Conservation (phyloP, 35 echinoderm and acorn worm genomes). For the Ophioderma brevispina region DNA sequence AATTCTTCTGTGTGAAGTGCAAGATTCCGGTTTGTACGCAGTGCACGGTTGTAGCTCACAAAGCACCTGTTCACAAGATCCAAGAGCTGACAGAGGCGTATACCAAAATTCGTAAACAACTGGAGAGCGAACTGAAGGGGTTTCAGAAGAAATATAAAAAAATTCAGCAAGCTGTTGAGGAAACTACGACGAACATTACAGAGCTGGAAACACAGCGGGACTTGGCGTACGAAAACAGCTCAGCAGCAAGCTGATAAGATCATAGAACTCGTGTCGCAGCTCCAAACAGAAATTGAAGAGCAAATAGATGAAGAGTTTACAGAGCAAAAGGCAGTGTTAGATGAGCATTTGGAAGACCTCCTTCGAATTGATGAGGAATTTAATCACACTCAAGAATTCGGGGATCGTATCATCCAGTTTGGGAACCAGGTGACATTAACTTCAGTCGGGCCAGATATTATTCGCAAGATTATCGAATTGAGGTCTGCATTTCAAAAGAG, state of each 20-base stretch:
- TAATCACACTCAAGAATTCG: not conserved
- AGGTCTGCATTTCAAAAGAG: not conserved
- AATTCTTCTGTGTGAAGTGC: constrained; percentile 27
- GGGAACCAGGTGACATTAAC: not conserved
- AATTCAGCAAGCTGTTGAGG: constrained; percentile 1
- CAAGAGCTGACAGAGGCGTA: constrained; percentile 13
- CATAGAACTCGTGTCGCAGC: constrained; percentile 4
- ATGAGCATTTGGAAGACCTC: not conserved
- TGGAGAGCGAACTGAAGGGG: not conserved
- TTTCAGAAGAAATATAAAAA: not conserved
- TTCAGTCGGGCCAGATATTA: not conserved
- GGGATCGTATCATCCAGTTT: not conserved
- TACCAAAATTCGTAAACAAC: not conserved
- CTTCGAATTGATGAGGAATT: not conserved
- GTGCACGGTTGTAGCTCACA: constrained; percentile 38
- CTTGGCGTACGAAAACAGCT: not conserved
- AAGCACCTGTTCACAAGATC: constrained; percentile 22
- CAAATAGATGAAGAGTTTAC: not conserved
- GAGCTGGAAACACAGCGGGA: not conserved
- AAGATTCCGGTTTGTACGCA: constrained; percentile 24
- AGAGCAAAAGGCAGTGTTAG: not conserved
- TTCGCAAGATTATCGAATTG: not conserved
- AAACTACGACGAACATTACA: not conserved
- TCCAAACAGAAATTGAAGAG: not conserved
- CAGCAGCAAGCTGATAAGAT: constrained; percentile 1